Evolutionary conservation across 1,140 invertebrate species (phyloP).

Genomic region (Drosophila ohnishii): DNA sequence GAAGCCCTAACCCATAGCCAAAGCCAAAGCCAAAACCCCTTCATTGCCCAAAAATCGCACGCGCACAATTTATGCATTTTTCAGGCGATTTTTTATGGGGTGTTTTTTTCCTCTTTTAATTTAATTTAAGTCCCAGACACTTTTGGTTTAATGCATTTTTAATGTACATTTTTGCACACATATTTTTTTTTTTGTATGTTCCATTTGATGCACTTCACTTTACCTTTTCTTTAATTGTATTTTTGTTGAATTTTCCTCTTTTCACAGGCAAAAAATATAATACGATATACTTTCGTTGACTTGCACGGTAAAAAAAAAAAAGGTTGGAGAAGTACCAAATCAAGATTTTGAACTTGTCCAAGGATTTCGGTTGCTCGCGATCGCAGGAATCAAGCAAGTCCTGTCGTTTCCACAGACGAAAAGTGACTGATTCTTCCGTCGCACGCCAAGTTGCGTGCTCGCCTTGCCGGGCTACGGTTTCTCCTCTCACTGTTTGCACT

Average conservation of each 20-base stretch:
- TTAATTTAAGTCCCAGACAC: conserved; percentile 35
- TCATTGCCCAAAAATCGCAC: conserved; percentile 56
- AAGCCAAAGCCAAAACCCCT: conserved; percentile 4
- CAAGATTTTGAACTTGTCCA: conserved; percentile 5
- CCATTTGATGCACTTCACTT: conserved; percentile 40
- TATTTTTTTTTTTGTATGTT: not conserved
- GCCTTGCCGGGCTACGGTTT: conserved; percentile 9
- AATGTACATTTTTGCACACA: conserved; percentile 34
- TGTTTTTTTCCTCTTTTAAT: conserved; percentile 55
- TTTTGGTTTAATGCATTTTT: conserved; percentile 50
- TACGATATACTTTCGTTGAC: not conserved
- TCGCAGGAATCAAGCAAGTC: conserved; percentile 33
- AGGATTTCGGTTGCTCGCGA: conserved; percentile 11
- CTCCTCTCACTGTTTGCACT: not conserved
- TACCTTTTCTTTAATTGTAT: conserved; percentile 20
- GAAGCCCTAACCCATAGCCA: conserved; percentile 3
- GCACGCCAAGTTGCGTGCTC: conserved; percentile 60
- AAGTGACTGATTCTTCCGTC: conserved; percentile 60
- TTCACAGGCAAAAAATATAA: conserved; percentile 19
- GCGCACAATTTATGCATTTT: conserved; percentile 64
- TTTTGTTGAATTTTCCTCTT: conserved; percentile 4
- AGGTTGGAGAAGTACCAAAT: not conserved
- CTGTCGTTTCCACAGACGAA: conserved; percentile 47
- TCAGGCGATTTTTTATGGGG: conserved; percentile 51
- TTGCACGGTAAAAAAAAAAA: conserved; percentile 10